Base-by-base conservation (phyloP, 2,888 invertebrate species). In the Sesia apiformis region DNA sequence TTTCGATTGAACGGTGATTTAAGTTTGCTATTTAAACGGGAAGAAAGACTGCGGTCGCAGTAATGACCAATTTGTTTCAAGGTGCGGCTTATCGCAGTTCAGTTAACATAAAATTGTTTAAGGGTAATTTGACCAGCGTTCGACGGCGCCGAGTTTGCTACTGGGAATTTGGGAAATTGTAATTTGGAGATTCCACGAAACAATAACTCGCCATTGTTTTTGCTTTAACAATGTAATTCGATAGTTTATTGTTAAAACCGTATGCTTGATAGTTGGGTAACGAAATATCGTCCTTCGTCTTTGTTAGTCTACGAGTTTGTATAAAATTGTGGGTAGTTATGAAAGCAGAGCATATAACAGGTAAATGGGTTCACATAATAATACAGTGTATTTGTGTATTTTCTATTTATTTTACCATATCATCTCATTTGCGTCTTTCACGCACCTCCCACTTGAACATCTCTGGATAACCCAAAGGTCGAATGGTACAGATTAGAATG, bases 121-220 rank as follows among this genome's bases (percentile, higher is more conserved):
- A 74, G 74, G 72, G 74, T 72, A 78, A 75, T 77, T 76, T 76
- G 69, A 69, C 68, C 72, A 69, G 64, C 70, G 55, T 58, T 64
- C 69, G 69, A 78, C 77, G 57, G 57, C 72, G 75, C 74, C 63
- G 70, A 67, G 66, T 63, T 55, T n/a, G 58, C 59, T 57, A 64
- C 61, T 66, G 63, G 64, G 61, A 60, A 69, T 50, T 60, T 65
- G 63, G 64, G 61, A 60, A 69, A 38, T 60, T 54, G 60, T 61
- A 70, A 66, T 65, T 65, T 60, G 63, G 64, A 23, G 23, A 65
- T 67, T 67, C 63, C 61, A 59, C 57, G 61, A 61, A 66, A 68
- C 66, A 62, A 62, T 55, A 53, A 59, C 56, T 58, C 50, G 7
- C 51, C 42, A 55, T 55, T 56, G 70, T 70, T 67, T 66, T 56